These are phyloP conservation scores for Cosmorhoe ocellata DNA, from an alignment of 2,888 invertebrate species.

Conservation along the genomic window DNA sequence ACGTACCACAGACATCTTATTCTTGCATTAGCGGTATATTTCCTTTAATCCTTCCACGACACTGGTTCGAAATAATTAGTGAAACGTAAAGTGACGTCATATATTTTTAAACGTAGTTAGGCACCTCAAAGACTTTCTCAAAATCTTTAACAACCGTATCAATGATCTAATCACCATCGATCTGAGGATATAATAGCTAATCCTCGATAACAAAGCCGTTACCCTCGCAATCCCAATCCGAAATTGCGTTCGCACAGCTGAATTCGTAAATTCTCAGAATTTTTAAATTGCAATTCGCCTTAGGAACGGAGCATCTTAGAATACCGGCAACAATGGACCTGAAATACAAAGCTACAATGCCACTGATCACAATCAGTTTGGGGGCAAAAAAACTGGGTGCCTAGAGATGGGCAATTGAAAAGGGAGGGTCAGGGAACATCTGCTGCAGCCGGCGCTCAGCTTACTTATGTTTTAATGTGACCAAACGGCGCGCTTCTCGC, in stretches of 20 bases:
- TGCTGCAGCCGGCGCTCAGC: conserved; percentile 66
- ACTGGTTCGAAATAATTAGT: too few relatives aligned
- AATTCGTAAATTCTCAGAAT: conserved; percentile 54
- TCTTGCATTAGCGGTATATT: too few relatives aligned
- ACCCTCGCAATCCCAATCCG: conserved; percentile 56
- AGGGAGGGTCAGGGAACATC: conserved; percentile 67
- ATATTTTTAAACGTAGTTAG: too few relatives aligned
- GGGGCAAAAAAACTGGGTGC: conserved; percentile 60
- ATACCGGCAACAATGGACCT: conserved; percentile 60
- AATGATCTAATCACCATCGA: conserved; percentile 29
- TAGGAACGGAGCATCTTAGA: conserved; percentile 60
- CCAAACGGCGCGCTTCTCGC: conserved; percentile 43
- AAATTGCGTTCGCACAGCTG: conserved; percentile 63
- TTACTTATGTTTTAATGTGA: conserved; percentile 44
- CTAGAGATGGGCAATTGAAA: conserved; percentile 73
- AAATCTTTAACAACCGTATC: conserved; percentile 30
- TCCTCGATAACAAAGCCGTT: conserved; percentile 32
- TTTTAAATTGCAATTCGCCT: conserved; percentile 67
- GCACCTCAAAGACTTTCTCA: conserved; percentile 11
- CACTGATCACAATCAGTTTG: conserved; percentile 68
- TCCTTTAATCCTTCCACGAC: too few relatives aligned
- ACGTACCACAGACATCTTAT: too few relatives aligned
- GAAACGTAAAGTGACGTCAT: too few relatives aligned
- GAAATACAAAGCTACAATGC: conserved; percentile 66
- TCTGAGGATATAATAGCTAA: conserved; percentile 26